Percentiles rank a stretch among this genome's conserved stretches.
phyloP scores from a whole-genome alignment of 2,113 vertebrate species.

The Lynx canadensis region DNA sequence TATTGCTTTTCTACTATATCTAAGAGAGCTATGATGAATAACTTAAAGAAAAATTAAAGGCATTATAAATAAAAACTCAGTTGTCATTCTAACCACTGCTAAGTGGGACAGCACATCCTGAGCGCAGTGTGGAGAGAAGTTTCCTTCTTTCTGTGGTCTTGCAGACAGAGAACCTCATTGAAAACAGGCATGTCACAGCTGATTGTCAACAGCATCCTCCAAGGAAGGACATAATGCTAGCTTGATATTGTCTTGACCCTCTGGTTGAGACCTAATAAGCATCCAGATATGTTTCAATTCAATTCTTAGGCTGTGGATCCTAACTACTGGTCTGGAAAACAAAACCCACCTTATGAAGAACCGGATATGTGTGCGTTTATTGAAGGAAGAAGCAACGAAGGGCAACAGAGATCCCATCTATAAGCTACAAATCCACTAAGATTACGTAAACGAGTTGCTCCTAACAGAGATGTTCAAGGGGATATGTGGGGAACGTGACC shows the following conservation, averaged over 20 bases:
- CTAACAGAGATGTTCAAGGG: neutral
- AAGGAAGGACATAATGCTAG: accelerated
- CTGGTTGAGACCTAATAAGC: neutral
- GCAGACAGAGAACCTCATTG: neutral
- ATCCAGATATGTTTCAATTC: neutral
- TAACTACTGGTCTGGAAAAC: neutral
- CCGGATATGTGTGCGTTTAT: neutral
- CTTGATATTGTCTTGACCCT: neutral
- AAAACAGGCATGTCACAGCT: neutral
- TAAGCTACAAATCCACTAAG: neutral
- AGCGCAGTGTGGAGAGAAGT: accelerated
- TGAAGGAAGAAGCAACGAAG: neutral
- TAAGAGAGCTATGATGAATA: neutral
- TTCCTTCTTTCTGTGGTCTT: neutral
- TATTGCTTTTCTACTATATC: neutral
- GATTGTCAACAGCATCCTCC: neutral
- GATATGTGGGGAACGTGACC: neutral
- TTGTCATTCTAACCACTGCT: too few relatives aligned
- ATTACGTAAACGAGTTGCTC: neutral
- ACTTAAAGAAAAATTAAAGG: neutral
- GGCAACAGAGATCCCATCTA: neutral
- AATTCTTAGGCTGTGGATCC: neutral
- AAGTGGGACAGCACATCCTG: too few relatives aligned
- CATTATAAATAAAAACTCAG: neutral
- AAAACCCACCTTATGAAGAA: neutral